Conservation (phyloP, 2,113 vertebrate species). For the Carassius carassius region DNA sequence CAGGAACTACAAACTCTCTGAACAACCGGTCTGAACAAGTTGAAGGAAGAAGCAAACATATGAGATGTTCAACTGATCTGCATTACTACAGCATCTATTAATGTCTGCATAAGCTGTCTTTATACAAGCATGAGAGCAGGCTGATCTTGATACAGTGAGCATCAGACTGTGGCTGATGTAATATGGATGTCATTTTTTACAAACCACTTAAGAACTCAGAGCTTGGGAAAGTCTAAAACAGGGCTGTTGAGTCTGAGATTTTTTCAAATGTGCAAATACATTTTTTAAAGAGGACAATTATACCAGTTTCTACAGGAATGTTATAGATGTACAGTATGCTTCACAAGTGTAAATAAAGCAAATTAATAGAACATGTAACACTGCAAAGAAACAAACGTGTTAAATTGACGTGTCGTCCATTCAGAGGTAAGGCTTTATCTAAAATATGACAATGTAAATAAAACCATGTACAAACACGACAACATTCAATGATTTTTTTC, state of each 20-base stretch:
- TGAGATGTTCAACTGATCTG: slow-evolving; percentile 6
- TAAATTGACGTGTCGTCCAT: neutral
- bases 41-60: slow-evolving; percentile 8
- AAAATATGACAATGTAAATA: slow-evolving; percentile 29
- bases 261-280: neutral
- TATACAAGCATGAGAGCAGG: slow-evolving; percentile 38
- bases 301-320: neutral
- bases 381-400: neutral
- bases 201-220: slow-evolving; percentile 1
- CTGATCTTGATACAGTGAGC: slow-evolving; percentile 6
- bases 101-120: slow-evolving; percentile 19
- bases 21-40: neutral
- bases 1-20: slow-evolving; percentile 79
- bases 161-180: neutral
- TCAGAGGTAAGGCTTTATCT: slow-evolving; percentile 48
- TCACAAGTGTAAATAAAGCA: neutral
- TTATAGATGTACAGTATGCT: neutral
- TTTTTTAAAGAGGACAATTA: neutral
- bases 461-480: slow-evolving; percentile 21
- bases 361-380: neutral
- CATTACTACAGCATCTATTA: slow-evolving; percentile 10
- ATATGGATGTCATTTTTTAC: neutral
- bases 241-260: neutral
- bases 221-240: neutral
- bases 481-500: slow-evolving; percentile 25